A percentile compares a stretch with the other conserved stretches of the same genome.
Evolutionary conservation across 1,140 invertebrate genomes (phyloP).

Genomic region (Gryllus bimaculatus): DNA sequence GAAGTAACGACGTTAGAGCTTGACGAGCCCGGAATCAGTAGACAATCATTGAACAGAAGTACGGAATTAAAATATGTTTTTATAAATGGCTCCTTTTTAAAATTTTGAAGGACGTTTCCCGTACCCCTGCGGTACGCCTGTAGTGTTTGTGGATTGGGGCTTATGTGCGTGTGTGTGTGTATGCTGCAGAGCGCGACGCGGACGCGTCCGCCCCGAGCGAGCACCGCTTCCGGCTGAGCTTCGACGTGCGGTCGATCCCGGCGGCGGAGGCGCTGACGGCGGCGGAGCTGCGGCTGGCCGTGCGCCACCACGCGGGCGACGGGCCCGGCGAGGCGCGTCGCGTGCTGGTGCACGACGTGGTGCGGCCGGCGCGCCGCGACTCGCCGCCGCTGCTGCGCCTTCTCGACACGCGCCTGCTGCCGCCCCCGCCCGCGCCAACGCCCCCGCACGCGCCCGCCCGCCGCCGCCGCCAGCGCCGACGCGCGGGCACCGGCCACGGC

Average conservation of each 20-base stretch:
- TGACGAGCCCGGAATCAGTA: too few relatives aligned
- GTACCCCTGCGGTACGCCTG: too few relatives aligned
- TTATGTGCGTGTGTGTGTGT: not conserved
- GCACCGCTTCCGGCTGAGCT: conserved; percentile 64
- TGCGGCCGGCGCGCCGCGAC: conserved; percentile 56
- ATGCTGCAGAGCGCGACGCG: conserved; percentile 50
- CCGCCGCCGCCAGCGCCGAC: not conserved
- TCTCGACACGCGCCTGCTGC: not conserved
- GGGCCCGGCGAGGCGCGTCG: conserved; percentile 37
- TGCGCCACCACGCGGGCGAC: not conserved
- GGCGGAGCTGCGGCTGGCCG: conserved; percentile 61
- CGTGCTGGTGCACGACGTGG: conserved; percentile 75
- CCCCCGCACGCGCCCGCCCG: too few relatives aligned
- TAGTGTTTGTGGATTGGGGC: too few relatives aligned
- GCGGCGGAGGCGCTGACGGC: conserved; percentile 62
- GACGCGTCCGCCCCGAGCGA: conserved; percentile 56
- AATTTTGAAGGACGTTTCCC: too few relatives aligned
- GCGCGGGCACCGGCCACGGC: not conserved
- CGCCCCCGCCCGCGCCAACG: conserved; percentile 12
- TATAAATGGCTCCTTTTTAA: too few relatives aligned
- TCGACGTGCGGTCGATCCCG: conserved; percentile 68
- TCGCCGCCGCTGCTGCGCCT: conserved; percentile 51
- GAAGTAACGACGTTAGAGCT: too few relatives aligned
- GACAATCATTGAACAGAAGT: too few relatives aligned
- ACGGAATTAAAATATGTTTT: too few relatives aligned